Evolutionary conservation across 2,797 vertebrate genomes (phyloP), one percentile per base, ranked within the genome.

Genomic region (Micromesistius poutassou): DNA sequence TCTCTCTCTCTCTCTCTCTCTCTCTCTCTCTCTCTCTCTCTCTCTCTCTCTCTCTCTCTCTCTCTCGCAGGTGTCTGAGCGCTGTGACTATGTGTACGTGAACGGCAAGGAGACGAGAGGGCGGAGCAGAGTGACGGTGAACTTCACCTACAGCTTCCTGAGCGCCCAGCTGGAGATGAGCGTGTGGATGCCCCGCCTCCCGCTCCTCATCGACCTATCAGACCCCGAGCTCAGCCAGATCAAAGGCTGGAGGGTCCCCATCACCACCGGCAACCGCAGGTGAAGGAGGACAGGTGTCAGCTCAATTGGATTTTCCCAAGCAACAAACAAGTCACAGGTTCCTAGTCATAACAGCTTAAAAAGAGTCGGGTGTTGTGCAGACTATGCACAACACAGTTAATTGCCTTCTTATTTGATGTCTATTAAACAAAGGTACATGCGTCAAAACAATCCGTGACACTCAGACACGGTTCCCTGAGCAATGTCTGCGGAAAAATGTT

Each of bases 151-250:
- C 87, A 96, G 96, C 84, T 94, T 97, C 86, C 94, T 98, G 85
- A 96, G 94, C 0, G 92, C 96, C 19, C 95, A 95, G 73, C 92
- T 98, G 85, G 93, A 93, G 77, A 83, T 98, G 83, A 96, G 94
- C 0, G 96, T 98, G 42, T 98, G 97, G 97, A 96, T 93, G 77
- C 97, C 97, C 10, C 94, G 94, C 72, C 93, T 99, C 72, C 97
- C 97, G 3, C 92, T 99, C 71, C 91, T 96, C 81, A 96, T 98
- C 0, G 95, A 97, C 31, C 92, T 98, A 72, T 96, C 96, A 0
- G 96, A 99, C 92, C 94, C 97, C 0, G 96, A 98, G 79, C 96
- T 98, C 79, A 98, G 94, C 91, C 97, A 98, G 87, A 96, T 99
- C 83, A 98, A 97, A 74, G 97, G 96, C 83, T 98, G 97, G 97